Evolutionary conservation across 1,140 invertebrate species (phyloP), one percentile per base, ranked within the genome.

Genomic region (Coptotermes formosanus): DNA sequence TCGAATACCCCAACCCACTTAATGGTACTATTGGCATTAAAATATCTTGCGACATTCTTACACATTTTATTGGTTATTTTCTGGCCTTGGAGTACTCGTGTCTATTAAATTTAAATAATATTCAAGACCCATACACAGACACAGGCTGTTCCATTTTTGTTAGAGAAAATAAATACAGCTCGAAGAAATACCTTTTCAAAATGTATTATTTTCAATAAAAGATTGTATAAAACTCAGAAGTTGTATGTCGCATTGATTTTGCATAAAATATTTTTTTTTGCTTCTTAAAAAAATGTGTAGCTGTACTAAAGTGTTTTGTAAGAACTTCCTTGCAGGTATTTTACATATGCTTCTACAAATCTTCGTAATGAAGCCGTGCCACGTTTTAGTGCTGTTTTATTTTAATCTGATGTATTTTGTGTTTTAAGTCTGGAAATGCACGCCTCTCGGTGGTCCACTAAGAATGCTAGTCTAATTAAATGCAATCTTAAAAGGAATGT

Each of bases 101-200:
- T 75, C 64, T 75, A 30, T 75, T 75, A 75, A 75, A 75, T 75
- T 75, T 75, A 30, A 75, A 75, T 75, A 75, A 11, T 75, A 75
- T 75, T 30, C n/a, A 30, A 30, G 14, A 75, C 3, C 7, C 64
- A n/a, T 75, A 30, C 64, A n/a, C 7, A 75, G 0, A 75, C 30
- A 75, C 2, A 30, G n/a, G 64, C 52, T 55, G 52, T 55, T 55
- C 52, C 14, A 19, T 55, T 59, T 11, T 30, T 75, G 59, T 75
- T 75, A 75, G n/a, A 6, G n/a, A 75, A 75, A 75, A n/a, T 75
- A 75, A 75, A 75, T 75, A 75, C 25, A n/a, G 21, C 59, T 64
- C 21, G 21, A 30, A 75, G 64, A n/a, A 30, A 30, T 0, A 55
- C 4, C 25, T 25, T 30, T 75, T 30, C n/a, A 75, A 75, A 75